Conservation (phyloP, 2,888 invertebrate genomes). For the Drosophila testacea region DNA sequence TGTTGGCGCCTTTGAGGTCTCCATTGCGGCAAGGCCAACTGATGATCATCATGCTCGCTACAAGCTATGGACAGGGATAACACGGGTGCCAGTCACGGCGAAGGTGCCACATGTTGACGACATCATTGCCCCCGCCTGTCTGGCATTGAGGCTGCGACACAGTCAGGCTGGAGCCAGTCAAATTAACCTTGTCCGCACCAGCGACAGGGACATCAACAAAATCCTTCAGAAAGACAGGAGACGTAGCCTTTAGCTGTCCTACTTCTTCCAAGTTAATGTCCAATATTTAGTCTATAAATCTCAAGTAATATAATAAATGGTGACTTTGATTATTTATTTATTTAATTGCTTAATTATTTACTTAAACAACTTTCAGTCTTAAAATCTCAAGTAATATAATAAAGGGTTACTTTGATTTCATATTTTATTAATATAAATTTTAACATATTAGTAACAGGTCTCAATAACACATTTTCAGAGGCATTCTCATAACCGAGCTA, state of each 20-base stretch:
- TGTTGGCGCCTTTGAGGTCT: constrained; percentile 75
- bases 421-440: too few relatives aligned
- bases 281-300: background rate
- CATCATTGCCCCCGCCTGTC: constrained; percentile 60
- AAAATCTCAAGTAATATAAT: too few relatives aligned
- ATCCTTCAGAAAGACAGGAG: constrained; percentile 34
- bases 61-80: constrained; percentile 73
- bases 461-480: too few relatives aligned
- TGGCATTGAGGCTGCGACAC: constrained; percentile 41
- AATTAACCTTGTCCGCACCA: constrained; percentile 37
- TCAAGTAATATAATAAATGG: background rate
- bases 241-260: background rate
- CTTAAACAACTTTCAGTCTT: too few relatives aligned
- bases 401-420: too few relatives aligned
- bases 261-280: too few relatives aligned
- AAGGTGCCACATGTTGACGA: constrained; percentile 76
- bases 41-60: constrained; percentile 26
- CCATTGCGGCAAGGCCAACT: constrained; percentile 54
- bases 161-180: constrained; percentile 39
- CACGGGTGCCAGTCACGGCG: constrained; percentile 50
- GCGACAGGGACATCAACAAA: constrained; percentile 30
- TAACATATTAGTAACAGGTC: too few relatives aligned
- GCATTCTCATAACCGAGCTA: background rate
- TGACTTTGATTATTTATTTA: background rate
- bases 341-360: background rate